These are phyloP conservation scores for Araneus ventricosus DNA, from an alignment of 1,140 invertebrate species.

Conservation along the genomic window DNA sequence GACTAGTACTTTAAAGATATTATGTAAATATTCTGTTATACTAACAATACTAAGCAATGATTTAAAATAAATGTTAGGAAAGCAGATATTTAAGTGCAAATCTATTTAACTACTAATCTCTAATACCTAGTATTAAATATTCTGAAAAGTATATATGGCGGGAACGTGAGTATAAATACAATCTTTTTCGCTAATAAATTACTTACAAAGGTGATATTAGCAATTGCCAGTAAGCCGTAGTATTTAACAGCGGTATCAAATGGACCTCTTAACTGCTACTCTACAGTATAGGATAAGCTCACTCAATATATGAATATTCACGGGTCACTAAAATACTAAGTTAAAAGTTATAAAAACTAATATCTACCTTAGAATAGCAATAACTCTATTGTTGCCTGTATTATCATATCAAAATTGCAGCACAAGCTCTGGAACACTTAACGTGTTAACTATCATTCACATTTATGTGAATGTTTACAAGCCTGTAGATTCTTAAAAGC, in stretches of 20 bases:
- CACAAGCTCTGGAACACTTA: neutral
- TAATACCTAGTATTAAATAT: too few species aligned
- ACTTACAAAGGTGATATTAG: too few species aligned
- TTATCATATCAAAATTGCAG: neutral
- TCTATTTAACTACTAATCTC: too few species aligned
- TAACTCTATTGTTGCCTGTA: neutral
- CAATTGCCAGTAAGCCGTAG: neutral
- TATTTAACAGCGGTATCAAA: neutral
- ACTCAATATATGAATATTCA: neutral
- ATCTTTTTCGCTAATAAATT: too few species aligned
- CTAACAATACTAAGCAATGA: too few species aligned
- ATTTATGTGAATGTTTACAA: neutral
- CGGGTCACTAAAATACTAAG: neutral
- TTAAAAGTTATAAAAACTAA: neutral
- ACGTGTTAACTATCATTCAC: neutral
- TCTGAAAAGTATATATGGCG: too few species aligned
- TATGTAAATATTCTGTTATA: too few species aligned
- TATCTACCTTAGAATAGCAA: too few species aligned
- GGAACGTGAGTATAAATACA: too few species aligned
- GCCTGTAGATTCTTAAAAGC: neutral
- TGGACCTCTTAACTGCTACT: neutral
- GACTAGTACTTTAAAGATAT: too few species aligned
- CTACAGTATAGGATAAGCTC: constrained; percentile 14
- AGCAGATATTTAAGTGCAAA: too few species aligned
- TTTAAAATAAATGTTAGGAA: too few species aligned